Percentiles rank a stretch among this genome's conserved stretches.
Conservation (phyloP, 2,888 invertebrate genomes). For the Bhutanitis thaidina region DNA sequence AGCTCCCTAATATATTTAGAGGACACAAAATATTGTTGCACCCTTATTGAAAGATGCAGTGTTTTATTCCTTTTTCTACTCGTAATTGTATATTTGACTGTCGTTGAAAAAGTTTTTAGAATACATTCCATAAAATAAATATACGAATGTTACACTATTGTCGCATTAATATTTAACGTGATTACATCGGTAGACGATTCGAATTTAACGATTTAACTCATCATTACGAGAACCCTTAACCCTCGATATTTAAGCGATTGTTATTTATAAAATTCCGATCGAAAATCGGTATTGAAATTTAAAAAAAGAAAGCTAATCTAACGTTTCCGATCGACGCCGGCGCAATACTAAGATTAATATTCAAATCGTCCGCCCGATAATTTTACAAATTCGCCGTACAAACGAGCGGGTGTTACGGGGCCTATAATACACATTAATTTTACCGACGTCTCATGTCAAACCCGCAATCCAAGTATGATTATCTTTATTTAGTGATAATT, state of each 20-base stretch:
- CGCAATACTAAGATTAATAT: slow-evolving; percentile 62
- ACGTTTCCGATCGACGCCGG: slow-evolving; percentile 37
- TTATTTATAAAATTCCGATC: slow-evolving; percentile 1
- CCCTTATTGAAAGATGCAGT: no score
- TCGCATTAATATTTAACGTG: no score
- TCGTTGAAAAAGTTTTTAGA: no score
- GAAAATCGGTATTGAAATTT: slow-evolving; percentile 5
- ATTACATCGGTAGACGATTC: no score
- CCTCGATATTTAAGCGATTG: background rate
- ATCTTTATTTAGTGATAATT: slow-evolving; percentile 73
- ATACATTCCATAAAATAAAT: no score
- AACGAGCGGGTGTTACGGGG: slow-evolving; percentile 59
- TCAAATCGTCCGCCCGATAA: slow-evolving; percentile 66
- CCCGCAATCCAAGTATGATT: slow-evolving; percentile 67
- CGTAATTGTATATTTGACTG: no score
- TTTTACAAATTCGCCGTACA: slow-evolving; percentile 70
- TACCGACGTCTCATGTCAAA: slow-evolving; percentile 70
- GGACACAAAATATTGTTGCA: no score
- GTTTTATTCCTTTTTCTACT: no score
- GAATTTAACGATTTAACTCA: no score
- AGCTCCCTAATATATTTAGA: no score
- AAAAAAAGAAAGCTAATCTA: slow-evolving; percentile 15
- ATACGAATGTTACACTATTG: no score
- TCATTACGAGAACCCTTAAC: no score
- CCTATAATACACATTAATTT: slow-evolving; percentile 78